Base-by-base conservation (phyloP, 1,140 invertebrate species). In the Homarus americanus region DNA sequence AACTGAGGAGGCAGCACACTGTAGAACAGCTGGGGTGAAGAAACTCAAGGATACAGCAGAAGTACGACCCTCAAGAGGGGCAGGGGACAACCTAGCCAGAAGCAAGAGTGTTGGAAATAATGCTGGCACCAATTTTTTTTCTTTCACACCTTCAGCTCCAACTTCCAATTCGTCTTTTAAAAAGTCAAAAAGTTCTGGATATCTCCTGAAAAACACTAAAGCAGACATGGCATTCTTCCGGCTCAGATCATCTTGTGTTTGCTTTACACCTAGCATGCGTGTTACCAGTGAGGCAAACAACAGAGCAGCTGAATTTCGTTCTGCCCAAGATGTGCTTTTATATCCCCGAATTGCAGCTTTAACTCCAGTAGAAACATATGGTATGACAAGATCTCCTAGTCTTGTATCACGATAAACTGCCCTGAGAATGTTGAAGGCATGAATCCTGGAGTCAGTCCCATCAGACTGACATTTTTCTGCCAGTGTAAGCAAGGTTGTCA, bases 201-300 rank as follows among this genome's bases (percentile, higher is more conserved):
- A 98, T 41, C 96, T 96, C 91, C 97, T 95, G 94, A 98, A 98
- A 94, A 99, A 99, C 12, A 97, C 96, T 83, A 96, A 95, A 0
- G 95, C 95, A 75, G 95, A 95, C 93, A 96, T 94, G 93, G 96
- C 96, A 94, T 98, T 98, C 91, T 97, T 96, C 28, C 96, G 95
- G 75, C 96, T 96, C 38, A 97, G 94, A 91, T 96, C 95, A 94
- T 97, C 96, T 88, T 96, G 96, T 0, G 96, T 96, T 86, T 97
- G 95, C 93, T 97, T 96, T 0, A 98, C 98, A 24, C 98, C 98
- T 95, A 99, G 99, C 88, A 98, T 96, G 93, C 98, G 95, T 34
- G 96, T 97, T 91, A 98, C 96, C n/a, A 99, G 94, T 2, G 97
- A 95, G 92, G 97, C 96, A 92, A 98, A 97, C 49, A 99, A 94